Conservation (phyloP, 1,140 invertebrate genomes). For the Penaeus chinensis region DNA sequence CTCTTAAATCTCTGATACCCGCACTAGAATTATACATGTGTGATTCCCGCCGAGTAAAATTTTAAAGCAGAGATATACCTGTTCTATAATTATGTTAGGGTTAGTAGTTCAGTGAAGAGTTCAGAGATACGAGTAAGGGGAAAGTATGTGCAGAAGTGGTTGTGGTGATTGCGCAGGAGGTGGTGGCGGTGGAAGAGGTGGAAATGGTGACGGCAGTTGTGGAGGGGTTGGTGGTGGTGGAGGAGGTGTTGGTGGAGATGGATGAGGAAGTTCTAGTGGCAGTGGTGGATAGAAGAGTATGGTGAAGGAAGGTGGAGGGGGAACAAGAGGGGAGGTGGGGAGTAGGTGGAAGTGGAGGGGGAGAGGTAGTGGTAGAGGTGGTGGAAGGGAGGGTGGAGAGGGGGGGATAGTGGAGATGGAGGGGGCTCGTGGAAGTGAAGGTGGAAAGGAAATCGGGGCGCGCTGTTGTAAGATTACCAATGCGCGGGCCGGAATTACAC, state of each 20-base stretch:
- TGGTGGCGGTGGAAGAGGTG: not conserved
- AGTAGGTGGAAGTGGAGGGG: not conserved
- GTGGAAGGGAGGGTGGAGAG: not conserved
- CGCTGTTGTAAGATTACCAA: no score
- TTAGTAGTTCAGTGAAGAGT: not conserved
- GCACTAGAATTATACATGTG: conserved; percentile 10
- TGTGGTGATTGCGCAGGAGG: not conserved
- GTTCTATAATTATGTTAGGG: not conserved
- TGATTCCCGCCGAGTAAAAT: conserved; percentile 5
- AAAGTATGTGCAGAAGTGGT: no score
- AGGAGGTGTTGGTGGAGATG: not conserved
- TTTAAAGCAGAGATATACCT: no score
- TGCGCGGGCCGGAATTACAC: no score
- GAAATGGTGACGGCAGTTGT: not conserved
- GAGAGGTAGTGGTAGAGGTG: not conserved
- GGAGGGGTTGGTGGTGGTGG: not conserved
- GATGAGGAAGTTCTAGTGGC: not conserved
- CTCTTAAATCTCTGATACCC: not conserved
- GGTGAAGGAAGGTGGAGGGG: not conserved
- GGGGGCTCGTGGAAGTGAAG: not conserved
- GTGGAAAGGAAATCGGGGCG: not conserved
- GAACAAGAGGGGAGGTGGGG: not conserved
- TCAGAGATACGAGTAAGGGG: no score
- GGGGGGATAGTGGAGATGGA: not conserved
- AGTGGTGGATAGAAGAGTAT: not conserved